phyloP scores from a whole-genome alignment of 2,888 invertebrate genomes.

The Epinotia brunnichana region DNA sequence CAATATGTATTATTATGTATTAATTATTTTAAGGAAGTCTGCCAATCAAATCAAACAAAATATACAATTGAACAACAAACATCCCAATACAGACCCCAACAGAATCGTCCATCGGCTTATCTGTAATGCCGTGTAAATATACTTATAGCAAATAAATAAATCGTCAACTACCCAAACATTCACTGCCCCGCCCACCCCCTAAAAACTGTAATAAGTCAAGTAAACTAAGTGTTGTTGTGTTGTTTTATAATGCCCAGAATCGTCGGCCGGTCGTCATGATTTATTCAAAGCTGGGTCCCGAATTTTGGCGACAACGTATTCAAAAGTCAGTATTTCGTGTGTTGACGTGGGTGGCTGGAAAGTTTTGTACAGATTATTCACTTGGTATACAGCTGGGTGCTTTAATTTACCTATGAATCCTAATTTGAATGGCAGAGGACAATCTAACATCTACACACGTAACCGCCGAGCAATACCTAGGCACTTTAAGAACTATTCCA shows the following conservation, averaged over 20 bases:
- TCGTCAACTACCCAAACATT: conserved; percentile 20
- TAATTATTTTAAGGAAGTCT: not conserved
- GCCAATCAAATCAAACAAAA: conserved; percentile 1
- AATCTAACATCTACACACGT: too few species aligned
- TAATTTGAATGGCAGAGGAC: conserved; percentile 15
- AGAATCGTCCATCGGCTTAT: too few species aligned
- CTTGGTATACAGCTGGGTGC: conserved; percentile 13
- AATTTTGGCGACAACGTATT: conserved; percentile 38
- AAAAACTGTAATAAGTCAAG: conserved; percentile 43
- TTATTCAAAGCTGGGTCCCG: conserved; percentile 41
- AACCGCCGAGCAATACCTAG: not conserved
- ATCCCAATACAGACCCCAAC: conserved; percentile 10
- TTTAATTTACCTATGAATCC: conserved; percentile 13
- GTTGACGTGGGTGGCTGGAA: conserved; percentile 21
- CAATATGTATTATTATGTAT: too few species aligned
- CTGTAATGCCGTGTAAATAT: too few species aligned
- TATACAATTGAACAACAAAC: conserved; percentile 6
- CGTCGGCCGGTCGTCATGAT: conserved; percentile 38
- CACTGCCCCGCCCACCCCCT: conserved; percentile 2
- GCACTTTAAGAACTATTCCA: not conserved
- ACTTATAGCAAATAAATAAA: too few species aligned
- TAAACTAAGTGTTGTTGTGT: conserved; percentile 39
- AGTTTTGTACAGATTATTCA: conserved; percentile 32
- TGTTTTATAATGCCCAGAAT: conserved; percentile 34
- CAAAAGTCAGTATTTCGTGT: conserved; percentile 27